Evolutionary conservation across 1,140 invertebrate genomes (phyloP), one percentile per base, ranked within the genome.

Genomic region (Drosophila arawakana): DNA sequence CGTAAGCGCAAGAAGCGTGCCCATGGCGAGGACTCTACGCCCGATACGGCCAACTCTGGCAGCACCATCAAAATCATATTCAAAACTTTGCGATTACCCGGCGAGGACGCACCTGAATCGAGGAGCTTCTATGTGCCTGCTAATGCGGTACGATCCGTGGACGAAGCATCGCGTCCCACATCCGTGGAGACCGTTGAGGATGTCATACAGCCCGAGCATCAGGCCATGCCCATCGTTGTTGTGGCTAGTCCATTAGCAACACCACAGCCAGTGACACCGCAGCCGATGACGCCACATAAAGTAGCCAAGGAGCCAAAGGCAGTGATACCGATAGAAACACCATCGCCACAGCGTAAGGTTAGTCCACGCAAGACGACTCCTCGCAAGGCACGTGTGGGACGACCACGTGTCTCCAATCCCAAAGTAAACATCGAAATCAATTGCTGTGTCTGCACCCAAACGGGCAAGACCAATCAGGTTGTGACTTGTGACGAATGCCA

Each of bases 401-500:
- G 85, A 2, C 85, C 85, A 0, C 73, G 81, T 6, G 46, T 70
- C 11, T 73, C 86, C 21, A 76, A 66, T 47, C 57, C 76, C 3
- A 90, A 85, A 57, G 65, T 67, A 4, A 61, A 34, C 21, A 43
- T 82, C 25, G 83, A 85, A 13, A 90, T 91, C 15, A 76, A 60
- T 50, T 91, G 90, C 37, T 91, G 90, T 39, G 70, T 91, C 18
- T 91, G 90, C 59, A 75, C 52, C 7, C 46, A 83, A 59, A 65
- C 63, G n/a, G 78, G 93, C 91, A 78, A 78, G 30, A 18, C 72
- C 35, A 80, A 90, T 46, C 91, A 91, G 70, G 77, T 78, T 54
- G 90, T 91, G 44, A 98, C 97, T 92, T 99, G 98, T 93, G 98
- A 99, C 93, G 97, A 98, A 92, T 99, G 98, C 92, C 94, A 95